These are phyloP conservation scores for Anastrepha ludens DNA, from an alignment of 1,140 invertebrate genomes.

Conservation along the genomic window DNA sequence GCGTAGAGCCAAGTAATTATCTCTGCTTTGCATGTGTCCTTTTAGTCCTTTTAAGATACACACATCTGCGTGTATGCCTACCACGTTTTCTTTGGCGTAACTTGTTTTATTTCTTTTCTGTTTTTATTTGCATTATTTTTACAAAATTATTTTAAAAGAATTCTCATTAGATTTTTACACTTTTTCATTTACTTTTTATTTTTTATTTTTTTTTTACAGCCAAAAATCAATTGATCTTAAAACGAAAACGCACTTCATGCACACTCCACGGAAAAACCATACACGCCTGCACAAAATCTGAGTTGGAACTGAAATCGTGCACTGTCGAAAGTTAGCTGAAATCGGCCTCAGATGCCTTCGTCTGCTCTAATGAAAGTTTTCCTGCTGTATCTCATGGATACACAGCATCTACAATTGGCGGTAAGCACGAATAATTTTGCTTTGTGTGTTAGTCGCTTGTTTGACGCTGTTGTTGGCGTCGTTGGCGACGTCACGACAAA, in stretches of 20 bases:
- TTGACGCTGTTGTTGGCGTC: neutral
- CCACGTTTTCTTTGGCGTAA: neutral
- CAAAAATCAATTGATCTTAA: neutral
- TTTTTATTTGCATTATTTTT: too few species aligned
- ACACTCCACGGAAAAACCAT: neutral
- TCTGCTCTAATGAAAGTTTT: neutral
- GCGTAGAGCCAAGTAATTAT: neutral
- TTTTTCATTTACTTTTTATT: neutral
- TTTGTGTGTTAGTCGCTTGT: neutral
- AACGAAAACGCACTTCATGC: neutral
- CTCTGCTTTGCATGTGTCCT: neutral
- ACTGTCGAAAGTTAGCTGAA: neutral
- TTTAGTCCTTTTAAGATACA: neutral
- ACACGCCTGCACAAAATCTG: neutral
- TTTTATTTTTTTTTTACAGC: neutral
- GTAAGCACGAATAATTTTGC: neutral
- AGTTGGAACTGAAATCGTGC: neutral
- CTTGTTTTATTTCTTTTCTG: neutral
- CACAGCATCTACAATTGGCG: constrained; percentile 43
- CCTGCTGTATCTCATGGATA: constrained; percentile 8
- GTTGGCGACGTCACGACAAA: neutral
- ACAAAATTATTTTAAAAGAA: neutral
- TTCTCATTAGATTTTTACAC: neutral
- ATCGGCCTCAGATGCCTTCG: neutral
- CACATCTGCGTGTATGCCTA: neutral